Evolutionary conservation across 2,888 invertebrate species (phyloP).

Genomic region (Amblyteles armatorius): DNA sequence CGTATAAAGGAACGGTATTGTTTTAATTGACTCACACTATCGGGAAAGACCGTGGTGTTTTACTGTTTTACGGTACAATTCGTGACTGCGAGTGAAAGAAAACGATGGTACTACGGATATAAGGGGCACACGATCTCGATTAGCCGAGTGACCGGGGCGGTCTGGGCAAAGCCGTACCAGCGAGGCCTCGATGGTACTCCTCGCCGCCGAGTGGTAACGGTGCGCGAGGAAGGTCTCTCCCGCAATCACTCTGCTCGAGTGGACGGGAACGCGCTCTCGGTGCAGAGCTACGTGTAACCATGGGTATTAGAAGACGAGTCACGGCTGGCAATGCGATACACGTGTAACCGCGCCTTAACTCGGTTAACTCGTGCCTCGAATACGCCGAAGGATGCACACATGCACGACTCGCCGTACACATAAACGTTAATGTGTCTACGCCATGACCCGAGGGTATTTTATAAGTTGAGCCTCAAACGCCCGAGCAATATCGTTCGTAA

Average conservation of each 20-base stretch:
- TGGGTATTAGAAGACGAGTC: slow-evolving; percentile 77
- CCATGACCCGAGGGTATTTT: slow-evolving; percentile 21
- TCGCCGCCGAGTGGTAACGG: slow-evolving; percentile 41
- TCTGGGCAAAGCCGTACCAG: slow-evolving; percentile 10
- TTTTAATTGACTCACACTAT: slow-evolving; percentile 25
- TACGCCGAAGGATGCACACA: slow-evolving; percentile 57
- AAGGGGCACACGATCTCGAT: slow-evolving; percentile 59
- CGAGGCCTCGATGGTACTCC: slow-evolving; percentile 28
- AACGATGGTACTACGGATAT: slow-evolving; percentile 30
- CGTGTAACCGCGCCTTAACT: slow-evolving; percentile 72
- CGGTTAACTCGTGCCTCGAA: slow-evolving; percentile 77
- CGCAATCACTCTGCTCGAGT: slow-evolving; percentile 61
- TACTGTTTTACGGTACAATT: slow-evolving; percentile 38
- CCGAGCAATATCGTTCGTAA: slow-evolving; percentile 39
- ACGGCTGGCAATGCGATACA: slow-evolving; percentile 71
- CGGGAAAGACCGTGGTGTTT: background rate
- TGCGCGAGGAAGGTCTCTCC: slow-evolving; percentile 56
- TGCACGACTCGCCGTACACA: background rate
- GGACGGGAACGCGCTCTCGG: slow-evolving; percentile 38
- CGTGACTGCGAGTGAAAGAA: slow-evolving; percentile 57
- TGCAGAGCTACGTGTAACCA: slow-evolving; percentile 13
- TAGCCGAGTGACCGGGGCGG: slow-evolving; percentile 50
- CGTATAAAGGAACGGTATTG: background rate
- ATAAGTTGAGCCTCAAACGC: slow-evolving; percentile 31
- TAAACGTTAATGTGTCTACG: background rate